phyloP scores from a whole-genome alignment of 2,113 vertebrate genomes.

The Galemys pyrenaicus region DNA sequence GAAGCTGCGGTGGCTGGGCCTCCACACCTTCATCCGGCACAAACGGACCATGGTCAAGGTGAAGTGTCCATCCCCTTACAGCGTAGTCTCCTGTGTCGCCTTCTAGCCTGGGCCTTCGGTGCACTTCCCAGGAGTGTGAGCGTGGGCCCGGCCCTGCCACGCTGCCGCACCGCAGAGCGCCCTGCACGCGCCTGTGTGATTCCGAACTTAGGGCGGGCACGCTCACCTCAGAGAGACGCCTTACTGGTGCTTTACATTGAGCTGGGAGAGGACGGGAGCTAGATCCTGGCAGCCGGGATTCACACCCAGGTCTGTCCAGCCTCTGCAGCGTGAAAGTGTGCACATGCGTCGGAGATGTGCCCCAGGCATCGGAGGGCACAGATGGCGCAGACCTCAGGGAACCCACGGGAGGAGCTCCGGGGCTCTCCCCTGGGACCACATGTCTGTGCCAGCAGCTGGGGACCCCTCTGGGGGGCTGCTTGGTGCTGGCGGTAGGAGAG shows the following conservation, averaged over 20 bases:
- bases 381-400: background rate
- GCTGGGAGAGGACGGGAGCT: background rate
- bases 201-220: accelerated
- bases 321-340: too few species aligned
- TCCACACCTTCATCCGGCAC: conserved; percentile 95
- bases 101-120: background rate
- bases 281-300: background rate
- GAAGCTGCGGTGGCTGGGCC: conserved; percentile 98
- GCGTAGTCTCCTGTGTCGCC: accelerated
- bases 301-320: background rate
- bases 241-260: background rate
- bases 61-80: background rate
- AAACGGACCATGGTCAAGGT: conserved; percentile 99
- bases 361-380: background rate
- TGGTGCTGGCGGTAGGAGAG: background rate
- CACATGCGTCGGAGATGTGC: background rate
- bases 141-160: background rate
- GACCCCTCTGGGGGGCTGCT: background rate
- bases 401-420: background rate
- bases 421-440: background rate
- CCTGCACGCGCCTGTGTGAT: accelerated
- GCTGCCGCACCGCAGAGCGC: accelerated
- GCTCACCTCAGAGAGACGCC: background rate
- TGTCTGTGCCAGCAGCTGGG: background rate
- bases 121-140: too few species aligned